phyloP scores from a whole-genome alignment of 92 coral and sea anemone genomes.

The Virgularia gustaviana region DNA sequence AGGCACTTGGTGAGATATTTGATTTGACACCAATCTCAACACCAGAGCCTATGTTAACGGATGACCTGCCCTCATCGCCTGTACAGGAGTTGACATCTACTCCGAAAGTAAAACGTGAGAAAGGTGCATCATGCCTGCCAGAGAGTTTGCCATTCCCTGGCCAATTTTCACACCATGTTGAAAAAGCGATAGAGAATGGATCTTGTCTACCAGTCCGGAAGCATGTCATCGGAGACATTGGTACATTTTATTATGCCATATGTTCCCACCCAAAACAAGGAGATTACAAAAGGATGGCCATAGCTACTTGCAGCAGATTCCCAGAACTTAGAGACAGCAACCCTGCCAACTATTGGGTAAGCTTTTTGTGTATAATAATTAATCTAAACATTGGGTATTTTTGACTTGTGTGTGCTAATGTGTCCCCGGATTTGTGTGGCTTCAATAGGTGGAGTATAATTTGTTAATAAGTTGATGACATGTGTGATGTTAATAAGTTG shows the following conservation, averaged over 20 bases:
- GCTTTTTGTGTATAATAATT: background rate
- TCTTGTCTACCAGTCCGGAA: slow-evolving; percentile 17
- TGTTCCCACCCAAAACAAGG: slow-evolving; percentile 49
- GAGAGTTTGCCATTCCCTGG: slow-evolving; percentile 7
- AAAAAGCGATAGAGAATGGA: slow-evolving; percentile 11
- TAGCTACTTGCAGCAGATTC: slow-evolving; percentile 35
- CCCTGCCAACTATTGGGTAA: slow-evolving; percentile 43
- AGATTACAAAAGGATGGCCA: slow-evolving; percentile 44
- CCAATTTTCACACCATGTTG: background rate
- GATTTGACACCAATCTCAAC: no score
- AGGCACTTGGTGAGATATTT: no score
- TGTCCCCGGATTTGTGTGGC: background rate
- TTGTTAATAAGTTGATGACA: no score
- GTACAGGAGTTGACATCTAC: no score
- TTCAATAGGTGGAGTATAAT: background rate
- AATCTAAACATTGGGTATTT: background rate
- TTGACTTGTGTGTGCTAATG: background rate
- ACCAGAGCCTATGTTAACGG: no score
- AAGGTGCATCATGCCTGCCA: background rate
- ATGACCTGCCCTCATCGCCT: no score
- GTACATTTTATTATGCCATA: slow-evolving; percentile 44
- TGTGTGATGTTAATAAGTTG: no score
- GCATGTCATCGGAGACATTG: slow-evolving; percentile 41
- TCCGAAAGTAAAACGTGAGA: background rate
- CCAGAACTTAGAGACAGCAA: slow-evolving; percentile 40